Percentiles rank a stretch among this genome's conserved stretches.
Evolutionary conservation across 2,797 vertebrate genomes (phyloP).

Genomic region (Helarctos malayanus): DNA sequence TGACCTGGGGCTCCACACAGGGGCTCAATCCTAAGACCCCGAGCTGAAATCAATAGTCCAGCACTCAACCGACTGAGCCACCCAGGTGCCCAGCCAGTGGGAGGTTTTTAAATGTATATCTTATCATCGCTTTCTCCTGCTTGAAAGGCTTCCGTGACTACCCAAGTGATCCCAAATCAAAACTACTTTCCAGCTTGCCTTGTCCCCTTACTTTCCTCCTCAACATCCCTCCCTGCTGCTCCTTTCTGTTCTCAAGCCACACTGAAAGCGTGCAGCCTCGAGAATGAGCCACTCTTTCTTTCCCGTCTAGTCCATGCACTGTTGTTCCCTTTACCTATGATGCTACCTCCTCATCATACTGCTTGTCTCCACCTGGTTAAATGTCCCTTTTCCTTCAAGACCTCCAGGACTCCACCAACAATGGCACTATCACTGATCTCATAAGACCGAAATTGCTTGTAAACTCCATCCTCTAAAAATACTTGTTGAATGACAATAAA

Average conservation of each 20-base stretch:
- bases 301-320: accelerated
- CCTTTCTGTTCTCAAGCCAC: not conserved
- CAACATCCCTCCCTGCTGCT: not conserved
- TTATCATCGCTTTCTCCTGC: not conserved
- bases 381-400: not conserved
- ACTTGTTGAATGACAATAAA: not conserved
- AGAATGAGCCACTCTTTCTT: not conserved
- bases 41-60: not conserved
- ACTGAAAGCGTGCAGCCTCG: not conserved
- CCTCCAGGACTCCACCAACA: not conserved
- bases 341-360: not conserved
- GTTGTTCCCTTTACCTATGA: not conserved
- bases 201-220: not conserved
- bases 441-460: not conserved
- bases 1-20: not conserved
- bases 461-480: not conserved
- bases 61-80: not conserved
- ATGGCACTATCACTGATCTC: not conserved
- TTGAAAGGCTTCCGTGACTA: not conserved
- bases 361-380: not conserved
- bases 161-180: not conserved
- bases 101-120: not conserved
- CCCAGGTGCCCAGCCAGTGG: not conserved
- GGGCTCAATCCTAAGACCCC: not conserved
- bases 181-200: not conserved